A percentile compares a stretch with the other conserved stretches of the same genome.
Evolutionary conservation across 2,797 vertebrate genomes (phyloP).

Genomic region (Eutrigla gurnardus): DNA sequence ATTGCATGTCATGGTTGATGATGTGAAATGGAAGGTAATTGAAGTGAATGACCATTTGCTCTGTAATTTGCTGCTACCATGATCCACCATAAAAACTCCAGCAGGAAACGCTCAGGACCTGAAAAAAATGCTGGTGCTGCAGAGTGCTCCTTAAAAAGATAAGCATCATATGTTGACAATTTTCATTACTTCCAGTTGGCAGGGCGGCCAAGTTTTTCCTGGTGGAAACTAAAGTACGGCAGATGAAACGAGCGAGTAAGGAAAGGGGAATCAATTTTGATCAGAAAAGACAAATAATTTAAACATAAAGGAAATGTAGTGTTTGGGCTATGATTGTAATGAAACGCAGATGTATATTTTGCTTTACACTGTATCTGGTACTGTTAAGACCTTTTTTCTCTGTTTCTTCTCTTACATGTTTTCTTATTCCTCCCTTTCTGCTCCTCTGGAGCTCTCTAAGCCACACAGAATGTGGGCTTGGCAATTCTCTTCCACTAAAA

Average conservation of each 20-base stretch:
- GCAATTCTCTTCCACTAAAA: conserved; percentile 69
- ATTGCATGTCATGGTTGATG: conserved; percentile 80
- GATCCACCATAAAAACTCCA: conserved; percentile 79
- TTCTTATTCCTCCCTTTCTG: conserved; percentile 74
- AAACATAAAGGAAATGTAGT: conserved; percentile 86
- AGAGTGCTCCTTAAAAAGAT: conserved; percentile 82
- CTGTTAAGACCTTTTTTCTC: conserved; percentile 48
- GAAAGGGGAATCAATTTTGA: conserved; percentile 82
- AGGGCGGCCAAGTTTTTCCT: conserved; percentile 75
- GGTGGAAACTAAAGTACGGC: conserved; percentile 79
- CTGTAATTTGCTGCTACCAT: conserved; percentile 83
- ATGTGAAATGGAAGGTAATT: conserved; percentile 79
- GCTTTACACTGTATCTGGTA: conserved; percentile 75
- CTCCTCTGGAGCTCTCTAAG: conserved; percentile 75
- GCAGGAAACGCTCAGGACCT: conserved; percentile 77
- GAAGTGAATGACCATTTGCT: conserved; percentile 83
- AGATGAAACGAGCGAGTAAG: conserved; percentile 78
- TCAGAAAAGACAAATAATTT: conserved; percentile 86
- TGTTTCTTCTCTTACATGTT: conserved; percentile 74
- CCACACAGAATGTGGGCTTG: conserved; percentile 79
- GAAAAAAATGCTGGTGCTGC: conserved; percentile 75
- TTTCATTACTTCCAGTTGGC: conserved; percentile 84
- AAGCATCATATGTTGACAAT: conserved; percentile 85
- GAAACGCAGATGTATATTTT: conserved; percentile 84
- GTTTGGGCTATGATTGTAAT: conserved; percentile 86